Percentiles rank a stretch among this genome's conserved stretches.
phyloP scores from a whole-genome alignment of 2,888 invertebrate genomes.

The Scaeva pyrastri region DNA sequence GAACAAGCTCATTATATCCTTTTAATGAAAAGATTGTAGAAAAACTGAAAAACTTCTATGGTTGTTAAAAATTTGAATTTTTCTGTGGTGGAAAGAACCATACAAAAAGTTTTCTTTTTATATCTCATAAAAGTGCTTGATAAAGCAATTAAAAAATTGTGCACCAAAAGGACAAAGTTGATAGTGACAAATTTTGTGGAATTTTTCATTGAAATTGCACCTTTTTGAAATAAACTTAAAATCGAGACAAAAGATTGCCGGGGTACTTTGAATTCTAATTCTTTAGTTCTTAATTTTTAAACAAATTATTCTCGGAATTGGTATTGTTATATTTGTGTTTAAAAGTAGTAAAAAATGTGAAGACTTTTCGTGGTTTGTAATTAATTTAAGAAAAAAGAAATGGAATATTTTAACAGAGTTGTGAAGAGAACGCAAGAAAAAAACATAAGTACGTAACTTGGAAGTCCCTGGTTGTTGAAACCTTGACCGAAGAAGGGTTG shows the following conservation, averaged over 20 bases:
- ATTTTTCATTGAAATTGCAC: not conserved
- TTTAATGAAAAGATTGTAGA: too few species aligned
- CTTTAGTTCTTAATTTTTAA: not conserved
- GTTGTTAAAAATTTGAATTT: not conserved
- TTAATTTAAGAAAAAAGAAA: not conserved
- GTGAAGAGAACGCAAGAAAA: too few species aligned
- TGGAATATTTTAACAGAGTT: too few species aligned
- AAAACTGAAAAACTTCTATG: too few species aligned
- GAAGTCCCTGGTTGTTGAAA: too few species aligned
- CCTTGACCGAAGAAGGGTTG: too few species aligned
- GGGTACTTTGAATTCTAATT: not conserved
- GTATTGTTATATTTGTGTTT: too few species aligned
- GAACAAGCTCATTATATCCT: too few species aligned
- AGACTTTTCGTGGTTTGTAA: too few species aligned
- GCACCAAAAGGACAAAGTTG: not conserved
- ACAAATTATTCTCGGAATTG: not conserved
- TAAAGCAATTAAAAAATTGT: not conserved
- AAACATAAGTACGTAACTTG: too few species aligned
- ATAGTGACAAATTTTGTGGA: not conserved
- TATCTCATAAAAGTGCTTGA: not conserved
- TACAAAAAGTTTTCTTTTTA: not conserved
- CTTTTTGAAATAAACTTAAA: not conserved
- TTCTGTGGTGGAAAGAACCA: not conserved
- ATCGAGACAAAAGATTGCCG: not conserved
- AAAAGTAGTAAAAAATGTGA: too few species aligned